These are phyloP conservation scores for Pelodiscus sinensis DNA, from an alignment of 2,113 vertebrate species.

Conservation along the genomic window DNA sequence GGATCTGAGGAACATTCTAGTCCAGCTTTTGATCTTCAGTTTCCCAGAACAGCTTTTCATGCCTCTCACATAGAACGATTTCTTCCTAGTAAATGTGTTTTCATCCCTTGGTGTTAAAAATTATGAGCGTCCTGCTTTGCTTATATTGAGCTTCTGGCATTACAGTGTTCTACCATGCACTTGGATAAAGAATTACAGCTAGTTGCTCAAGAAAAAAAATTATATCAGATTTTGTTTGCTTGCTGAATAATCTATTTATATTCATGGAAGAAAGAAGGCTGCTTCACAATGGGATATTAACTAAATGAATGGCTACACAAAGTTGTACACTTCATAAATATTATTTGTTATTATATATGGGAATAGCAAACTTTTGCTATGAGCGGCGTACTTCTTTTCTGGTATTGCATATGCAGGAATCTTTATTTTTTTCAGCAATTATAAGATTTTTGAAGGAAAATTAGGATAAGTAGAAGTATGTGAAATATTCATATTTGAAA, in stretches of 20 bases:
- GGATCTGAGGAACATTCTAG: neutral
- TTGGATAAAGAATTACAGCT: neutral
- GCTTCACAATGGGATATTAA: neutral
- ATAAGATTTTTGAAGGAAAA: neutral
- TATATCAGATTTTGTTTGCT: neutral
- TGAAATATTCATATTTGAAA: neutral
- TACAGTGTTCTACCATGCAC: neutral
- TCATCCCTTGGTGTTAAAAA: conserved; percentile 23
- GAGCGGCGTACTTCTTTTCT: neutral
- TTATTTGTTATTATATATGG: neutral
- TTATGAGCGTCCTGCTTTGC: neutral
- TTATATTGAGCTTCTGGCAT: neutral
- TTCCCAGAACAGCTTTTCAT: conserved; percentile 41
- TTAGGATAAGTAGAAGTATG: neutral
- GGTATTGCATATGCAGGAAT: neutral
- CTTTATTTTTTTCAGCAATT: rapidly evolving
- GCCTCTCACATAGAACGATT: conserved; percentile 7
- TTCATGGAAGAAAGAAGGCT: conserved; percentile 7
- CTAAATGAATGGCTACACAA: neutral
- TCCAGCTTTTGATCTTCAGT: neutral
- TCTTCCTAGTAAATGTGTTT: conserved; percentile 5
- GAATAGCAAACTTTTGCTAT: neutral
- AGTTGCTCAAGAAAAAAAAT: neutral
- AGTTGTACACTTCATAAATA: neutral
- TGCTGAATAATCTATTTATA: neutral